Evolutionary conservation across 2,888 invertebrate genomes (phyloP).

Genomic region (Sinohyriopsis cumingii): DNA sequence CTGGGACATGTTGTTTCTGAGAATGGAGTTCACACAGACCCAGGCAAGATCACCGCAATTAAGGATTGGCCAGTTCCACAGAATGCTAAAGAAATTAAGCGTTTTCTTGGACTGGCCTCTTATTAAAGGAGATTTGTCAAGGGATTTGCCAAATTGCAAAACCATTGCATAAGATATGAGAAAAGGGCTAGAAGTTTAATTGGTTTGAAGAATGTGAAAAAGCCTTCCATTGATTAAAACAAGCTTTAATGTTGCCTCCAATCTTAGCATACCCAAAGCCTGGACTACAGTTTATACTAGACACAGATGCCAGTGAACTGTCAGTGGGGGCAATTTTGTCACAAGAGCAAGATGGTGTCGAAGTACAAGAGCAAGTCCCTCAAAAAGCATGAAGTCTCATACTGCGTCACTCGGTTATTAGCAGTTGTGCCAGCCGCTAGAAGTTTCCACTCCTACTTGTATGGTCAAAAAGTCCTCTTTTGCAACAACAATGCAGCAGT

Average conservation of each 20-base stretch:
- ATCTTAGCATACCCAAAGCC: no score
- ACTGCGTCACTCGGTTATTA: slow-evolving; percentile 19
- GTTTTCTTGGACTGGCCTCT: slow-evolving; percentile 12
- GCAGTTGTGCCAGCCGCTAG: slow-evolving; percentile 13
- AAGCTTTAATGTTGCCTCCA: no score
- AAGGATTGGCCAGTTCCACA: background rate
- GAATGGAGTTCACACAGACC: slow-evolving; percentile 9
- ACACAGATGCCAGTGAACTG: no score
- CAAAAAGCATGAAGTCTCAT: slow-evolving; percentile 1
- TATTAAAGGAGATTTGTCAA: slow-evolving; percentile 9
- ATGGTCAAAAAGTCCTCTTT: slow-evolving; percentile 20
- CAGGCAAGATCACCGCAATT: background rate
- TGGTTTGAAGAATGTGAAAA: no score
- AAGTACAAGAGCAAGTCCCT: background rate
- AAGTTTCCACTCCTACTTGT: slow-evolving; percentile 19
- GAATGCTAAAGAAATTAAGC: slow-evolving; percentile 9
- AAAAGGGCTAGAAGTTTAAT: no score
- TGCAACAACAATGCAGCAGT: slow-evolving; percentile 23
- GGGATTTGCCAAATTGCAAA: no score
- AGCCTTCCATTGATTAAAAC: no score
- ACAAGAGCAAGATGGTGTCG: no score
- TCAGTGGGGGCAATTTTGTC: no score
- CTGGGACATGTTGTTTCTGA: slow-evolving; percentile 13
- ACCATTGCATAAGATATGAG: no score
- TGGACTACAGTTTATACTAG: no score